These are phyloP conservation scores for Cecidostiba fungosa DNA, from an alignment of 2,888 invertebrate genomes.

Conservation along the genomic window DNA sequence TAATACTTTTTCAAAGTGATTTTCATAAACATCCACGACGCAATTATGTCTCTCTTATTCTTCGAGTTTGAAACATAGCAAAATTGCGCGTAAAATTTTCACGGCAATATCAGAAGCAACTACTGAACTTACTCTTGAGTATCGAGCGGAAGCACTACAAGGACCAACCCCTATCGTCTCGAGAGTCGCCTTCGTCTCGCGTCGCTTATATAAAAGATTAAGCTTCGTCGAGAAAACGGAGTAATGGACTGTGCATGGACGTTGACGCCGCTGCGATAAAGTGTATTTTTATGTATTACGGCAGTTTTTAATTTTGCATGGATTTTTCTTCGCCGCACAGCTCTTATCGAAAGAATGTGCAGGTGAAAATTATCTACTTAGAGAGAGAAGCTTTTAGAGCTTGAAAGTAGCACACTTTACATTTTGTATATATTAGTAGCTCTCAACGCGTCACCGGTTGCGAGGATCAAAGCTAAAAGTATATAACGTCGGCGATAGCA, in stretches of 20 bases:
- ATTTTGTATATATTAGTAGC: background rate
- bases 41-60: background rate
- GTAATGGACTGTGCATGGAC: slow-evolving; percentile 24
- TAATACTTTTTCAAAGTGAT: too few relatives aligned
- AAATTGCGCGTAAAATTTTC: slow-evolving; percentile 6
- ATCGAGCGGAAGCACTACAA: slow-evolving; percentile 51
- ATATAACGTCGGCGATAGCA: background rate
- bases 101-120: background rate
- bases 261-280: background rate
- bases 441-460: too few relatives aligned
- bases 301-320: slow-evolving; percentile 26
- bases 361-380: background rate
- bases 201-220: slow-evolving; percentile 40
- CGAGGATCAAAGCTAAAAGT: too few relatives aligned
- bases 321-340: background rate
- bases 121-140: background rate
- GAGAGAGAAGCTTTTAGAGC: background rate
- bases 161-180: background rate
- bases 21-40: too few relatives aligned
- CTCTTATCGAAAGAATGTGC: too few relatives aligned
- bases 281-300: background rate
- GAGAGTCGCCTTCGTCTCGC: background rate
- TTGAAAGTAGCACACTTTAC: background rate
- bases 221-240: background rate
- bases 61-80: background rate